Evolutionary conservation across 2,888 invertebrate genomes (phyloP).

Genomic region (Craniophora ligustri): DNA sequence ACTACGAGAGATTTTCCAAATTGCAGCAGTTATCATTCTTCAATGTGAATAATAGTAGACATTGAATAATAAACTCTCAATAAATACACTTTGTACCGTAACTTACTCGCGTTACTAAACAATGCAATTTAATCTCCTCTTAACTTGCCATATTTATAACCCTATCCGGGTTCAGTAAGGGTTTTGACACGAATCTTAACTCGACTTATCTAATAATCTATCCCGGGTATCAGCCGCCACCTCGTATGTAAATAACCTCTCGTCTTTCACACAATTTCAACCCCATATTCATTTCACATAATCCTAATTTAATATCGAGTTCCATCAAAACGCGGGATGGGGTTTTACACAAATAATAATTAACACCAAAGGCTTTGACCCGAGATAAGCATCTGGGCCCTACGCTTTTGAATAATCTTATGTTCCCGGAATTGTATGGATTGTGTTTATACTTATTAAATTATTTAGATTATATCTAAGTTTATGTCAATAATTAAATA

Average conservation of each 20-base stretch:
- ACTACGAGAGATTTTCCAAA: no score
- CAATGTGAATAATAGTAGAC: no score
- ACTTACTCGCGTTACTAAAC: neutral
- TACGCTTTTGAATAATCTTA: neutral
- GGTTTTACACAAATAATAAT: slow-evolving; percentile 24
- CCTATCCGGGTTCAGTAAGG: neutral
- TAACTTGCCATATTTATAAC: neutral
- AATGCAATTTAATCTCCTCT: neutral
- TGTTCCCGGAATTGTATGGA: neutral
- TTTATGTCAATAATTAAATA: no score
- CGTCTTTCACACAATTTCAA: slow-evolving; percentile 4
- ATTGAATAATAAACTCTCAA: no score
- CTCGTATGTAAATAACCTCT: slow-evolving; percentile 26
- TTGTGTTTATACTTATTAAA: no score
- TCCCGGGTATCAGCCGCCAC: slow-evolving; percentile 6
- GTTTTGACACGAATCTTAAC: slow-evolving; percentile 3
- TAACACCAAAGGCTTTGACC: slow-evolving; percentile 22
- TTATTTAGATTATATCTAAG: no score
- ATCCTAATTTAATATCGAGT: slow-evolving; percentile 38
- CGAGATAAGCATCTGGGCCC: slow-evolving; percentile 11
- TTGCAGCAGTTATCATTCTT: no score
- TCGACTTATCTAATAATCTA: neutral
- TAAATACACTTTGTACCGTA: no score
- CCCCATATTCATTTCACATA: slow-evolving; percentile 20
- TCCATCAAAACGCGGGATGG: slow-evolving; percentile 13